Conservation (phyloP, 2,113 vertebrate species). For the Halichoerus grypus region DNA sequence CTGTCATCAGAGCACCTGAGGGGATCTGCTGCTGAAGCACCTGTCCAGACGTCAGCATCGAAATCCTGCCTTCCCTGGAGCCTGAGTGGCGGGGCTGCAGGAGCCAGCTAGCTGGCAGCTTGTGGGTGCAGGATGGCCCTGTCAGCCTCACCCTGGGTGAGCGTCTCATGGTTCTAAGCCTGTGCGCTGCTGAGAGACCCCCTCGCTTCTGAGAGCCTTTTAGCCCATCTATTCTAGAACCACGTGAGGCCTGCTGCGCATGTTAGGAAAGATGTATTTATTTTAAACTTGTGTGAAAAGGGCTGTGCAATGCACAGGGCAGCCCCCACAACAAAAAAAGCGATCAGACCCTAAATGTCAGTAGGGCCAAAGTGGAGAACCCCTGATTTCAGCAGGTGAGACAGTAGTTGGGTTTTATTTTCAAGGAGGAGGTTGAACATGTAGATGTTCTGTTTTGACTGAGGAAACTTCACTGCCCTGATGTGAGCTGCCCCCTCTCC, state of each 20-base stretch:
- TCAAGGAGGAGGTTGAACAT: neutral
- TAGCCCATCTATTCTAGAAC: neutral
- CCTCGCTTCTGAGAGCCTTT: neutral
- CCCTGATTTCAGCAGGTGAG: neutral
- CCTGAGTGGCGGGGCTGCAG: neutral
- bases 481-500: no score
- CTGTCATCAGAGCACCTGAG: neutral
- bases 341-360: neutral
- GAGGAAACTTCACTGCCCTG: neutral
- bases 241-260: neutral
- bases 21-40: neutral
- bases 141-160: rapidly evolving
- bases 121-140: neutral
- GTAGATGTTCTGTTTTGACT: neutral
- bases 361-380: neutral
- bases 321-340: neutral
- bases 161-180: neutral
- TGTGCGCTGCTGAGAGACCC: neutral
- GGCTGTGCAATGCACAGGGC: neutral
- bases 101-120: neutral
- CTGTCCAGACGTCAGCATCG: neutral
- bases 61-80: neutral
- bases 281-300: neutral
- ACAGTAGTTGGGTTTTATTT: neutral
- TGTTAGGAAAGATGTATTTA: neutral